Percentiles rank a stretch among this genome's conserved stretches.
Conservation (phyloP, 2,113 vertebrate genomes). For the Onychostruthus taczanowskii region DNA sequence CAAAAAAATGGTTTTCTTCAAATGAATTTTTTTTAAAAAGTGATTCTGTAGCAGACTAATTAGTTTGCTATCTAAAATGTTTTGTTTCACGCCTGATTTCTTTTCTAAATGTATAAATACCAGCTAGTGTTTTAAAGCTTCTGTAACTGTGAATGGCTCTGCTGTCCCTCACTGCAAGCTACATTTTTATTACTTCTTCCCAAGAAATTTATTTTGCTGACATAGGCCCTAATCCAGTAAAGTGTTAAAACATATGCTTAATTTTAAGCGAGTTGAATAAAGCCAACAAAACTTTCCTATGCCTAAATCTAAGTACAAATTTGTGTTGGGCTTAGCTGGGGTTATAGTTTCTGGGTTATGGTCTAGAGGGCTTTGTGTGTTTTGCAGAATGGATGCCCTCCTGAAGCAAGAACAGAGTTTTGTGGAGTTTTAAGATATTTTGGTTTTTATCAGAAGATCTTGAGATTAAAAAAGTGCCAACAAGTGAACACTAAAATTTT, state of each 20-base stretch:
- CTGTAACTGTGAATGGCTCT: slow-evolving; percentile 54
- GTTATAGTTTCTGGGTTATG: not conserved
- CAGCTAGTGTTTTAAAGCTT: slow-evolving; percentile 48
- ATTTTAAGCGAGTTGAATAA: not conserved
- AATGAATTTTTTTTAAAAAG: not conserved
- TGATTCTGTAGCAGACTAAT: slow-evolving; percentile 20
- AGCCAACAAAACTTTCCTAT: slow-evolving; percentile 13
- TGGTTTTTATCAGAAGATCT: not conserved
- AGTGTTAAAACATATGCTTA: slow-evolving; percentile 59
- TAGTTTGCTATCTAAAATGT: slow-evolving; percentile 49
- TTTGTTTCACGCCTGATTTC: slow-evolving; percentile 51
- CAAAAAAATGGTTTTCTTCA: not conserved
- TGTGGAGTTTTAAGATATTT: not conserved
- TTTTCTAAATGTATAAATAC: slow-evolving; percentile 60
- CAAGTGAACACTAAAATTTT: not conserved
- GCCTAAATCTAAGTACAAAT: slow-evolving; percentile 30
- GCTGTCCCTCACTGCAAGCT: slow-evolving; percentile 49
- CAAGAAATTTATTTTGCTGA: slow-evolving; percentile 65
- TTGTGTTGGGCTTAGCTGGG: not conserved
- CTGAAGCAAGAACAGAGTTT: not conserved
- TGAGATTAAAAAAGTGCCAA: not conserved
- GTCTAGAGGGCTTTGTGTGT: not conserved
- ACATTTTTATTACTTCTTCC: slow-evolving; percentile 52
- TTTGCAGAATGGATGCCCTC: not conserved
- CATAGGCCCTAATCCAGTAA: slow-evolving; percentile 52